Base-by-base conservation (phyloP, 1,140 invertebrate species). In the Arion vulgaris region DNA sequence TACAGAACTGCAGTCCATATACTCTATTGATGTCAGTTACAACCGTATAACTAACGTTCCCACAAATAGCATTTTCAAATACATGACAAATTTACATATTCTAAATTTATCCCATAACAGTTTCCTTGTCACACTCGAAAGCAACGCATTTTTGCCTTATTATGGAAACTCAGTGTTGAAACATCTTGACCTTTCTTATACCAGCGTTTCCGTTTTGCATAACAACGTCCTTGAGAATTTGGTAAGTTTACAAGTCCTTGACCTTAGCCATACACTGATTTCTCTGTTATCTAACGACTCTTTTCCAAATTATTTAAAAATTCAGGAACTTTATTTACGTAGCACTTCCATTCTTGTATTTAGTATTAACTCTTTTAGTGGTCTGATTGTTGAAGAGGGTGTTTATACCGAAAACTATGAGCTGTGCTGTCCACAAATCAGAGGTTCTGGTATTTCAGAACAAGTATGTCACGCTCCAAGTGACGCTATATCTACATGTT, bases 401-500 rank as follows among this genome's bases (percentile, higher is more conserved):
- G 28, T 88, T 36, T 81, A 76, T 19, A 84, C 85, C 1, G 86
- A 87, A 36, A 71, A 84, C 0, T 88, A 76, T 66, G 79, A 68
- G 53, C 83, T 89, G 28, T 90, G 88, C 73, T 90, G 88, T 72
- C 36, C 83, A 41, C 49, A 80, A 41, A 68, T 39, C 39, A 39
- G 73, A 28, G 85, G 85, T 23, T 32, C 66, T 26, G 53, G 75
- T 53, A 81, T 89, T 0, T 23, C 23, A 9, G 77, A 72, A 9
- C 76, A 87, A n/a, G 83, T 84, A 23, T 89, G 87, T 68, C 51
- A 82, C 7, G 86, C 88, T 32, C 69, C 71, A n/a, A 5, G 28
- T 0, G 80, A 86, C 32, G 81, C 84, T 49, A 86, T 90, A 19
- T 88, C 86, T 11, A 86, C 85, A 0, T 89, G 87, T 82, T 71